Conservation (phyloP, 1,140 invertebrate genomes). For the Drosophila lini region DNA sequence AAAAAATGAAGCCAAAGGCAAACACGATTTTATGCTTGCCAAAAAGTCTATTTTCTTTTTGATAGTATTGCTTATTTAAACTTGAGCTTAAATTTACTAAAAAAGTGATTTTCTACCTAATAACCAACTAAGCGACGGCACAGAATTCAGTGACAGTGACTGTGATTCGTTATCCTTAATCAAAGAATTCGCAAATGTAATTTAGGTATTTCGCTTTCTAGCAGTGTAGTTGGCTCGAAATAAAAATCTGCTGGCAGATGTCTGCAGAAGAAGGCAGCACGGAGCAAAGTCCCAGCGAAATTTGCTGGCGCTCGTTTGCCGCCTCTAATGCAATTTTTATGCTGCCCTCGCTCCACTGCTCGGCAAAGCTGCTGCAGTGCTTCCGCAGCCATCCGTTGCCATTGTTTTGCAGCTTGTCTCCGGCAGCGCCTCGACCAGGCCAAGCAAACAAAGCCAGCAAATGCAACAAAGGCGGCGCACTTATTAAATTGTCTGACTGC, state of each 20-base stretch:
- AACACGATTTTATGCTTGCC: not conserved
- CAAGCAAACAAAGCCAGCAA: constrained; percentile 6
- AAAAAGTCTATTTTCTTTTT: not conserved
- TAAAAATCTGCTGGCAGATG: constrained; percentile 24
- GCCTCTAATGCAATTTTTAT: constrained; percentile 77
- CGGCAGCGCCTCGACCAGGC: constrained; percentile 17
- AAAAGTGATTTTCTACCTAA: not conserved
- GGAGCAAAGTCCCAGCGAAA: constrained; percentile 43
- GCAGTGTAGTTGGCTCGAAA: not conserved
- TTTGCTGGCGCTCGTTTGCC: constrained; percentile 46
- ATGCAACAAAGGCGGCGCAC: constrained; percentile 49
- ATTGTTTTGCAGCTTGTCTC: constrained; percentile 52
- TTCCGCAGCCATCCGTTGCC: constrained; percentile 52
- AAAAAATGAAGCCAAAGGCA: not conserved
- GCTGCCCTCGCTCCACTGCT: constrained; percentile 57
- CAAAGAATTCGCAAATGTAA: not conserved
- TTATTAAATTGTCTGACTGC: constrained; percentile 68
- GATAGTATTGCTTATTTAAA: no score
- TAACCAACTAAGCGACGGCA: no score
- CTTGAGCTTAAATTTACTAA: not conserved
- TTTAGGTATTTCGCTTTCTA: not conserved
- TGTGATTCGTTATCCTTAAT: not conserved
- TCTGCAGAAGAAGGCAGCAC: constrained; percentile 6
- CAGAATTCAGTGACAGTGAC: not conserved
- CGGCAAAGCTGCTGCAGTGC: constrained; percentile 38